A percentile compares a stretch with the other conserved stretches of the same genome.
These are phyloP conservation scores for Urocyon cinereoargenteus DNA, from an alignment of 2,797 vertebrate species.

Conservation along the genomic window DNA sequence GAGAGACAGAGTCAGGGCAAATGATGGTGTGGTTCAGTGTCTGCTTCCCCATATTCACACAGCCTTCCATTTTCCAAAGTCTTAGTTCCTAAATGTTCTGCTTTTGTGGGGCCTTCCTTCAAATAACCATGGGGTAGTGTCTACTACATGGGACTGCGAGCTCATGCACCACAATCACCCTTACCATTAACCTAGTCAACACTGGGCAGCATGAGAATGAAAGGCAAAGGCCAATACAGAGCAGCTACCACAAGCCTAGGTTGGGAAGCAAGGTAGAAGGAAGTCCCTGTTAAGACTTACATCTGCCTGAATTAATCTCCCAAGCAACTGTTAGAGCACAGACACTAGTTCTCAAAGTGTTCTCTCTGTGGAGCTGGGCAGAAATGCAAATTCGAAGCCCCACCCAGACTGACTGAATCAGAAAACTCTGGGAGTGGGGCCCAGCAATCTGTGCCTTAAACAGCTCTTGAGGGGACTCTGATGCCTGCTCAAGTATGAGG, in stretches of 20 bases:
- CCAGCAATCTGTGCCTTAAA: conserved; percentile 23
- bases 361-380: not conserved
- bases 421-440: conserved; percentile 5
- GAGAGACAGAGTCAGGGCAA: not conserved
- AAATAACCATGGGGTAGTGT: conserved; percentile 5
- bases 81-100: conserved; percentile 14
- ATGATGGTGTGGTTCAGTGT: not conserved
- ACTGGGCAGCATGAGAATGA: not conserved
- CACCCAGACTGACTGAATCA: conserved; percentile 39
- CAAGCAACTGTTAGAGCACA: not conserved
- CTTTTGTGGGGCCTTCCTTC: conserved; percentile 19
- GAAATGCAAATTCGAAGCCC: conserved; percentile 13
- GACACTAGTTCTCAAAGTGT: conserved; percentile 19
- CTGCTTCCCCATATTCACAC: not conserved
- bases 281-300: conserved; percentile 12
- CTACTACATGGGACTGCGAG: not conserved
- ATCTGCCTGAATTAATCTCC: conserved; percentile 1
- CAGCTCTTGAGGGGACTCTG: not conserved
- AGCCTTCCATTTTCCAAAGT: conserved; percentile 27
- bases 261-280: not conserved
- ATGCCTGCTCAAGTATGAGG: not conserved
- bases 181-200: not conserved
- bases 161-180: not conserved
- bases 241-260: not conserved
- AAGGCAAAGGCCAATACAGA: conserved; percentile 21